A percentile compares a stretch with the other conserved stretches of the same genome.
Conservation (phyloP, 53 echinoderm and acorn worm genomes). For the Echinarachnius parma region DNA sequence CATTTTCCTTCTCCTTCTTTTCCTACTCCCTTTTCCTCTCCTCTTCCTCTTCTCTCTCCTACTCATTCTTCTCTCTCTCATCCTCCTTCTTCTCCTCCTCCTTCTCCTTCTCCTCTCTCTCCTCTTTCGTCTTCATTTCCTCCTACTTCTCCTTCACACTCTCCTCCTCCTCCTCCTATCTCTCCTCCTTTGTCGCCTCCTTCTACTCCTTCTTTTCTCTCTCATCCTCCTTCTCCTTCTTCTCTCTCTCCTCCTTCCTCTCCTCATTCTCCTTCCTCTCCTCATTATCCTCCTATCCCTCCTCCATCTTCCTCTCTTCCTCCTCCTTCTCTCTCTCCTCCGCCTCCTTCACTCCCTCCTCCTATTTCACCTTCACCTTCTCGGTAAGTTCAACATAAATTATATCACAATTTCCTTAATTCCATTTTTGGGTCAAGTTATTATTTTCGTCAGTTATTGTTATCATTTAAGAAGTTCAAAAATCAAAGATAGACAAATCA, state of each 20-base stretch:
- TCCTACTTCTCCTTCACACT: not conserved
- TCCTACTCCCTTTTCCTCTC: not conserved
- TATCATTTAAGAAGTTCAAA: no score
- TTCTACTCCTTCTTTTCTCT: not conserved
- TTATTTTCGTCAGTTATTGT: not conserved
- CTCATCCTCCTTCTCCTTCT: not conserved
- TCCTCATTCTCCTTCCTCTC: not conserved
- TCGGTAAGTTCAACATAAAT: no score
- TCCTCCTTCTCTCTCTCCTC: not conserved
- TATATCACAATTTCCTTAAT: constrained; percentile 11
- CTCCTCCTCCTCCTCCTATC: not conserved
- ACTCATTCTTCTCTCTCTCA: not conserved
- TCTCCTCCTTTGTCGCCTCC: not conserved
- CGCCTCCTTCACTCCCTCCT: not conserved
- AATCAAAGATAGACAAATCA: no score
- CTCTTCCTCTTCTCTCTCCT: constrained; percentile 4
- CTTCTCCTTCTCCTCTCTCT: not conserved
- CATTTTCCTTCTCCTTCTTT: no score
- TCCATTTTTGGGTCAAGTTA: not conserved
- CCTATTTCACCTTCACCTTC: not conserved
- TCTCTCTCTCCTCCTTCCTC: not conserved
- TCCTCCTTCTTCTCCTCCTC: not conserved
- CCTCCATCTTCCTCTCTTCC: not conserved
- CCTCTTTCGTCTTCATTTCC: not conserved
- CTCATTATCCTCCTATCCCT: not conserved